Base-by-base conservation (phyloP, 1,140 invertebrate genomes). In the Drosophila neocordata region DNA sequence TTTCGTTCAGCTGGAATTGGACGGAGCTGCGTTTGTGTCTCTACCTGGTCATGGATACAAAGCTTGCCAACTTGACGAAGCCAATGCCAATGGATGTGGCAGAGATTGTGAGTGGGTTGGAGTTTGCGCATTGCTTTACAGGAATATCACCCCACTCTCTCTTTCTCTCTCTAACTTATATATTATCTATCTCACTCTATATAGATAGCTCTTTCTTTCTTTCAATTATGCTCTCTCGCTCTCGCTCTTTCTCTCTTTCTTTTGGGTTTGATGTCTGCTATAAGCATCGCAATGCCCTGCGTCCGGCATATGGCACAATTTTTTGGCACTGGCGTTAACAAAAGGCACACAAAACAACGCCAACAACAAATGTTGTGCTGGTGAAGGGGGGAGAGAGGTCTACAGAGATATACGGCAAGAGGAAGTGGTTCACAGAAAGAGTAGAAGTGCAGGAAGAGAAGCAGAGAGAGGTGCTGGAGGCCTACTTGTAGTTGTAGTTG, bases 1-100 rank as follows among this genome's bases (percentile, higher is more conserved):
- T 65, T 88, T 88, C 83, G 83, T 88, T 88, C 79, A 88, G 83
- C 83, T 88, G 83, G 83, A 87, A 87, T 88, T 87, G 83, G 83
- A 44, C 72, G 70, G 60, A 53, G 44, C 51, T 8, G 37, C 65
- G 27, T 37, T 44, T 60, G 56, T 71, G 65, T 73, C 65, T 80
- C 69, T 73, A 81, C 65, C 69, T 35, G 67, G 71, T 70, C 27
- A 31, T 31, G 27, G 27, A 31, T 31, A 31, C 27, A 31, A 31
- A 31, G 7, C 27, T 6, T 69, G 62, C 77, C 55, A 81, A 85
- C 81, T 87, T 85, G 78, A 82, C 82, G 82, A 87, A 88, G 79
- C 82, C 82, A 85, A 81, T 87, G 73, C 82, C 72, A 71, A 65
- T 66, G 55, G 38, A 52, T 15, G 65, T 75, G 78, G 74, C 74